Percentiles rank a stretch among this genome's conserved stretches.
Conservation (phyloP, 2,888 invertebrate species). For the Amiota minor region DNA sequence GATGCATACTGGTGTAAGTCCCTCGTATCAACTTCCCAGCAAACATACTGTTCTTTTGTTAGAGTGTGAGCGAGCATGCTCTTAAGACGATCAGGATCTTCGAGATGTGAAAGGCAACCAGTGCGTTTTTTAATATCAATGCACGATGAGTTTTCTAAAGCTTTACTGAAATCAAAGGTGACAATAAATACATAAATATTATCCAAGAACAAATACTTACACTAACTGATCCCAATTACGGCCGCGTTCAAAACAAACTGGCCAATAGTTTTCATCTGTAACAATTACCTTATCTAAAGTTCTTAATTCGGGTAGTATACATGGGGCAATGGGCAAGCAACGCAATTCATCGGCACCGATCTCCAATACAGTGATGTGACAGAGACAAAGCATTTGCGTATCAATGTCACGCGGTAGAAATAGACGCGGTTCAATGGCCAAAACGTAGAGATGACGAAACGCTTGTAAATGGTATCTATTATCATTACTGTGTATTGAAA, state of each 20-base stretch:
- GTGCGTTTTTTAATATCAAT: constrained; percentile 91
- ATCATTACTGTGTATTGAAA: constrained; percentile 96
- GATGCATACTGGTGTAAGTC: constrained; percentile 84
- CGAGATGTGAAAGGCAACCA: constrained; percentile 88
- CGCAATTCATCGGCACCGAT: constrained; percentile 75
- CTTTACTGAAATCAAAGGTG: constrained; percentile 74
- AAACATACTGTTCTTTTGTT: constrained; percentile 79
- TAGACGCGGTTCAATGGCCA: constrained; percentile 93
- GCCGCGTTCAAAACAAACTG: constrained; percentile 85
- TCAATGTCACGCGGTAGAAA: constrained; percentile 90
- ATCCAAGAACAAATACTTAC: constrained; percentile 74
- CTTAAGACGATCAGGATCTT: constrained; percentile 87
- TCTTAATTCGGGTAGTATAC: constrained; percentile 87
- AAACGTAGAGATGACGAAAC: constrained; percentile 94
- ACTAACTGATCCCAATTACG: constrained; percentile 88
- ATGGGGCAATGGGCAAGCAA: constrained; percentile 82
- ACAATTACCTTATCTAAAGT: constrained; percentile 83
- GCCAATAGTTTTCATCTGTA: constrained; percentile 92
- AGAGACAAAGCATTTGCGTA: constrained; percentile 86
- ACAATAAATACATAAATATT: too few relatives aligned
- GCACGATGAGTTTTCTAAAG: constrained; percentile 80
- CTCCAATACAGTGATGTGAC: constrained; percentile 79
- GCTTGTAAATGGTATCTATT: constrained; percentile 98
- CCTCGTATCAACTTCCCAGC: constrained; percentile 75
- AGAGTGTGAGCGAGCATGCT: constrained; percentile 85